Percentiles rank a stretch among this genome's conserved stretches.
phyloP scores from a whole-genome alignment of 2,888 invertebrate genomes.

The Allygus modestus region DNA sequence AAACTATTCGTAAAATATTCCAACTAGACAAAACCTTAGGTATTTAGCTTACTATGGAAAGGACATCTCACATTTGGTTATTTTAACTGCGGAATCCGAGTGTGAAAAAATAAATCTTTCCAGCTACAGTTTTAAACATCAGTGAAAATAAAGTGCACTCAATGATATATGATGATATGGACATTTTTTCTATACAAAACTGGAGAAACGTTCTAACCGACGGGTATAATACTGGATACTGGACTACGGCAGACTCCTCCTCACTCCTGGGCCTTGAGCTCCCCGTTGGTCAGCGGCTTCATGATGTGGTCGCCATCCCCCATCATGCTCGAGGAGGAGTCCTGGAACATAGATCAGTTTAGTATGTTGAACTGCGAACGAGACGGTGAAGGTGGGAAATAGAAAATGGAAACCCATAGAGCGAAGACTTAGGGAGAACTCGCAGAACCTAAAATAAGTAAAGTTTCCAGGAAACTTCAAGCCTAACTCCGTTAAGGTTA shows the following conservation, averaged over 20 bases:
- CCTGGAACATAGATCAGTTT: too few relatives aligned
- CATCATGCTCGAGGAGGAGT: constrained; percentile 43
- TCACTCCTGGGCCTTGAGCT: constrained; percentile 63
- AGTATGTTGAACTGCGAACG: too few relatives aligned
- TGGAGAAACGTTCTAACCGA: constrained; percentile 8
- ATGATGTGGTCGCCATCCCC: constrained; percentile 17
- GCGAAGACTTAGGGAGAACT: too few relatives aligned
- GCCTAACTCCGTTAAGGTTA: too few relatives aligned
- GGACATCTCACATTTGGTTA: too few relatives aligned
- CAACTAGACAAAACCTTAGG: too few relatives aligned
- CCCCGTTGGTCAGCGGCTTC: constrained; percentile 62
- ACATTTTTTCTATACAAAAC: constrained; percentile 33
- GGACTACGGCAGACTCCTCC: not conserved
- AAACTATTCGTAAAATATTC: too few relatives aligned
- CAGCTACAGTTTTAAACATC: not conserved
- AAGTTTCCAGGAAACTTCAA: too few relatives aligned
- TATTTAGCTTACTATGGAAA: too few relatives aligned
- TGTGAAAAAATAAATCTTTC: not conserved
- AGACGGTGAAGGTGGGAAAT: too few relatives aligned
- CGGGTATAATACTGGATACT: constrained; percentile 20
- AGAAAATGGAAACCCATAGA: too few relatives aligned
- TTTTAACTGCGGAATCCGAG: not conserved
- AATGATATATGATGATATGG: constrained; percentile 5
- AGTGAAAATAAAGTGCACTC: not conserved
- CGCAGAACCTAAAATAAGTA: too few relatives aligned